phyloP scores from a whole-genome alignment of 2,113 vertebrate species.

The Pseudorectes ferrugineus region DNA sequence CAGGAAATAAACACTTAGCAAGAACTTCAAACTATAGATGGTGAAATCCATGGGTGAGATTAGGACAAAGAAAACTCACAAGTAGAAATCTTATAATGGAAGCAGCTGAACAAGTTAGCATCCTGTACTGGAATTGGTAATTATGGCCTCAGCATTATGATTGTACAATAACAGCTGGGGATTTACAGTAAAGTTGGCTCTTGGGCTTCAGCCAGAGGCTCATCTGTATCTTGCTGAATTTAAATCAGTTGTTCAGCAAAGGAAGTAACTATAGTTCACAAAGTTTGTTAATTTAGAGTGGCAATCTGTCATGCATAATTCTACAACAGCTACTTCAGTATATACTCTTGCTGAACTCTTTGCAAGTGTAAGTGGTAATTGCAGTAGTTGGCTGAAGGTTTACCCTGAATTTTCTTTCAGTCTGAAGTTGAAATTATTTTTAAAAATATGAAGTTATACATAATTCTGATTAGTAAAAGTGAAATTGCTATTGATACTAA shows the following conservation, averaged over 20 bases:
- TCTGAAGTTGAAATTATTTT: background rate
- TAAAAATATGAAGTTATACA: background rate
- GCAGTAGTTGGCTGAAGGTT: background rate
- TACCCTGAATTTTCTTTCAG: background rate
- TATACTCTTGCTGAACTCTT: background rate
- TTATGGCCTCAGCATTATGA: background rate
- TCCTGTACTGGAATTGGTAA: background rate
- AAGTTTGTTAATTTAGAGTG: background rate
- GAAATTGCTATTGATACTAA: background rate
- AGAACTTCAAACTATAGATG: background rate
- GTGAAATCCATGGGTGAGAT: background rate
- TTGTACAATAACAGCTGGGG: background rate
- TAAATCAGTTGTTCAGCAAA: background rate
- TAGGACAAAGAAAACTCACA: background rate
- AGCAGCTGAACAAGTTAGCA: background rate
- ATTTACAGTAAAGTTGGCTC: background rate
- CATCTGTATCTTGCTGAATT: conserved; percentile 1
- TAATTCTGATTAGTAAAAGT: background rate
- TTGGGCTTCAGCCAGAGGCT: background rate
- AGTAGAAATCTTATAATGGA: background rate
- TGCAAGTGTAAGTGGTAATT: background rate
- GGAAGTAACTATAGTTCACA: background rate
- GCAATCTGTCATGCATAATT: background rate
- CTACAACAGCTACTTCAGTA: background rate
- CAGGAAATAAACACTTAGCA: background rate